phyloP scores from a whole-genome alignment of 2,113 vertebrate genomes.

The Albula glossodonta region DNA sequence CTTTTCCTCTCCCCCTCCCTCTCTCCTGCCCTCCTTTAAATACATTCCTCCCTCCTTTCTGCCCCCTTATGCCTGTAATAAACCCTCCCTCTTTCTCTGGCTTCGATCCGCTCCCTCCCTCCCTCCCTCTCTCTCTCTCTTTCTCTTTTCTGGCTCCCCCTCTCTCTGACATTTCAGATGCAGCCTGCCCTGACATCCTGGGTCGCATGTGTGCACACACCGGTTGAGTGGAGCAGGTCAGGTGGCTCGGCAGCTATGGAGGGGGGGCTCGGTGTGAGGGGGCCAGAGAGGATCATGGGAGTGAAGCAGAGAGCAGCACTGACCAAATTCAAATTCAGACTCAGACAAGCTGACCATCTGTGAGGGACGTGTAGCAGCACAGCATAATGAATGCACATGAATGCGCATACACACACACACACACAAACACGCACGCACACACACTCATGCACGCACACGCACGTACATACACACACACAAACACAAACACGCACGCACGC shows the following conservation, averaged over 20 bases:
- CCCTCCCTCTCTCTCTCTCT: conserved; percentile 8
- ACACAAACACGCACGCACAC: not conserved
- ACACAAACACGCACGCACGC: not conserved
- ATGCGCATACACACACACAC: not conserved
- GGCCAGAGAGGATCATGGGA: too few species aligned
- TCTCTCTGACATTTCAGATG: not conserved
- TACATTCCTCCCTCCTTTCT: not conserved
- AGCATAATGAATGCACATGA: too few species aligned
- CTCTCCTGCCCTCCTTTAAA: conserved; percentile 1
- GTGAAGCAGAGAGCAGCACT: too few species aligned
- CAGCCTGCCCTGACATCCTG: not conserved
- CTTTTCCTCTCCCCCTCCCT: conserved; percentile 17
- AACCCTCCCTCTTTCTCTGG: conserved; percentile 3
- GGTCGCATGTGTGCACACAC: not conserved
- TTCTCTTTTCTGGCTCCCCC: not conserved
- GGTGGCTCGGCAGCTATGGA: too few species aligned
- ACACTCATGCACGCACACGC: not conserved
- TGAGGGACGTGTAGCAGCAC: too few species aligned
- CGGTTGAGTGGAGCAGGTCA: not conserved
- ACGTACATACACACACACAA: not conserved
- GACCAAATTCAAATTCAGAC: too few species aligned
- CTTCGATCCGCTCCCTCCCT: not conserved
- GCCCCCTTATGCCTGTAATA: not conserved
- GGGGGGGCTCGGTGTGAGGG: too few species aligned
- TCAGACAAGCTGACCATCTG: too few species aligned